Evolutionary conservation across 1,140 invertebrate genomes (phyloP).

Genomic region (Macrobrachium nipponense): DNA sequence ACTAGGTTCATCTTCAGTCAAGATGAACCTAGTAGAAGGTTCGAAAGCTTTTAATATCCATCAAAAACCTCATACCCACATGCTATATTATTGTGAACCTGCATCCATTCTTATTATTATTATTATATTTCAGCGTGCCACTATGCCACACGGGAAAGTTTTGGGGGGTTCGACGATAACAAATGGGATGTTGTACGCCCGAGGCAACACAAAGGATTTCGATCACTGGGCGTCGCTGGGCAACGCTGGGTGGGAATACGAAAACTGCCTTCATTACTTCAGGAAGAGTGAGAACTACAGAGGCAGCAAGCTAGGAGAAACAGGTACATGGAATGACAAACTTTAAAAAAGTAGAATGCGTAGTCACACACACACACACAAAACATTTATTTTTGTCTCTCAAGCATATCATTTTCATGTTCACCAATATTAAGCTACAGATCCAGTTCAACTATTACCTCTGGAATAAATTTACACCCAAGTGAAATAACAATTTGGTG

Average conservation of each 20-base stretch:
- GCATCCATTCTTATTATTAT: not conserved
- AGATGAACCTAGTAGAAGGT: no score
- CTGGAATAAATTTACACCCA: no score
- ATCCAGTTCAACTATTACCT: no score
- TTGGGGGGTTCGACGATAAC: constrained; percentile 76
- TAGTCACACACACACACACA: not conserved
- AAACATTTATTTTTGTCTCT: no score
- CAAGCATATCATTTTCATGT: no score
- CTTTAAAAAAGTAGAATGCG: no score
- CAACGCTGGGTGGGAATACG: constrained; percentile 89
- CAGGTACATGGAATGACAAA: constrained; percentile 1
- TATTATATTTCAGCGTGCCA: constrained; percentile 12
- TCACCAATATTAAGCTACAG: no score
- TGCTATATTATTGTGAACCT: no score
- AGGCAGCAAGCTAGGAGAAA: not conserved
- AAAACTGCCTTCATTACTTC: constrained; percentile 86
- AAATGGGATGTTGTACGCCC: constrained; percentile 91
- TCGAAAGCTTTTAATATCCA: no score
- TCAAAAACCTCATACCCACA: no score
- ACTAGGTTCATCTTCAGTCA: no score
- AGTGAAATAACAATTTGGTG: no score
- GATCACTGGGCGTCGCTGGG: constrained; percentile 91
- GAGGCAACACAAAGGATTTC: constrained; percentile 90
- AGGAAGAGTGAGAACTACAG: constrained; percentile 80
- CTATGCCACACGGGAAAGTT: constrained; percentile 23